Base-by-base conservation (phyloP, 2,797 vertebrate genomes). In the Arctocebus calabarensis region DNA sequence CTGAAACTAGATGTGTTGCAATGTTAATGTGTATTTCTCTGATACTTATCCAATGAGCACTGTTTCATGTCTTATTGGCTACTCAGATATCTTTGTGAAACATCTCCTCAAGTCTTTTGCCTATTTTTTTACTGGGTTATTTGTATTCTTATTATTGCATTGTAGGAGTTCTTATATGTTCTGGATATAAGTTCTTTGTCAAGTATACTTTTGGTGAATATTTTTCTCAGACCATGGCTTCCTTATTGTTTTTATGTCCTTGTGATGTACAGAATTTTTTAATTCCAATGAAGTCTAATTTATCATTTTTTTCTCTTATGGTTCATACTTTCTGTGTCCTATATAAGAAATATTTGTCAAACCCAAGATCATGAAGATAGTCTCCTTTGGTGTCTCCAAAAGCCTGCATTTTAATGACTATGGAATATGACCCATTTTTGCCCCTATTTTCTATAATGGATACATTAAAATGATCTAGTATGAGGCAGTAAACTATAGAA, bases 61-160 rank as follows among this genome's bases (percentile, higher is more conserved):
- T 75, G 27, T 68, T 73, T 43, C 22, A 43, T 74, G 29, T 83
- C 34, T 74, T 83, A 25, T 23, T 48, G 48, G 17, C 13, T 29
- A 75, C 73, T 91, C 40, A 64, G 4, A 10, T 82, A 22, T 82
- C 29, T 62, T 40, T 89, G 5, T 83, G 25, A 86, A 68, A 7
- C 16, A 43, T 78, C 12, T 70, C 16, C 86, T 66, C n/a, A 70
- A 68, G 4, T 34, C 0, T 81, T 89, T 71, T 17, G 2, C 19
- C 23, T 77, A 9, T 32, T 75, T 90, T 89, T 86, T 94, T 61
- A 84, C 40, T 96, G 34, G 5, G n/a, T 91, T 88, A 10, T 79
- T 93, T 57, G 10, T 75, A 52, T 48, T 92, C 52, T 57, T 82
- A 62, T 17, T n/a, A 48, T 55, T 85, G 25, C 25, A 10, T 78